Evolutionary conservation across 1,140 invertebrate genomes (phyloP).

Genomic region (Elymnias hypermnestra): DNA sequence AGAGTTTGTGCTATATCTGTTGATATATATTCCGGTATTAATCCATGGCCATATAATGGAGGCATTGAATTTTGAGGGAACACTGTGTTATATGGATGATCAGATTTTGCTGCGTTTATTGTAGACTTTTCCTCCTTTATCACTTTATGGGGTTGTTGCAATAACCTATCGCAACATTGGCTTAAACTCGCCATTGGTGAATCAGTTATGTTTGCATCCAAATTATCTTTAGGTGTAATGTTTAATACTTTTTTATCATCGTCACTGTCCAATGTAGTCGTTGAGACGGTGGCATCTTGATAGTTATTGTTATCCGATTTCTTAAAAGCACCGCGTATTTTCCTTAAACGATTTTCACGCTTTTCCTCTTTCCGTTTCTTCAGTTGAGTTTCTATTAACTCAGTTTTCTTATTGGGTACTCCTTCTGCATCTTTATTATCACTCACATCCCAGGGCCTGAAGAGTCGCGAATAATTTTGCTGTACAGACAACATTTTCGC

Average conservation of each 20-base stretch:
- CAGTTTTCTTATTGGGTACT: slow-evolving; percentile 29
- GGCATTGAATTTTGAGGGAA: slow-evolving; percentile 11
- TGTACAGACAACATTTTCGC: slow-evolving; percentile 51
- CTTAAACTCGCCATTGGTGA: slow-evolving; percentile 52
- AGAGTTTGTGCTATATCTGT: slow-evolving; percentile 72
- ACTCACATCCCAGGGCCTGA: slow-evolving; percentile 70
- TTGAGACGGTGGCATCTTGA: slow-evolving; percentile 76
- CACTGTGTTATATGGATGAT: slow-evolving; percentile 14
- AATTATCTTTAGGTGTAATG: neutral
- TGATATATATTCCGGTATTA: slow-evolving; percentile 54
- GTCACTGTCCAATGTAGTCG: slow-evolving; percentile 66
- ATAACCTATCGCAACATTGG: slow-evolving; percentile 52
- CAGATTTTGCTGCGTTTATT: slow-evolving; percentile 19
- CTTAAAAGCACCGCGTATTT: slow-evolving; percentile 62
- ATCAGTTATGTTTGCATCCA: slow-evolving; percentile 19
- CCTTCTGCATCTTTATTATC: slow-evolving; percentile 34
- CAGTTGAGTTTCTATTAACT: slow-evolving; percentile 19
- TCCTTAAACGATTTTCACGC: slow-evolving; percentile 59
- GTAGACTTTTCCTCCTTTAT: slow-evolving; percentile 22
- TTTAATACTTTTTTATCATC: slow-evolving; percentile 26
- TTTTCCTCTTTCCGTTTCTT: slow-evolving; percentile 49
- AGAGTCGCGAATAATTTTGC: slow-evolving; percentile 58
- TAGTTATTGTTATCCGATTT: slow-evolving; percentile 42
- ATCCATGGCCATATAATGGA: slow-evolving; percentile 34
- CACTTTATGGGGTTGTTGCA: slow-evolving; percentile 36